These are phyloP conservation scores for Pantherophis alleghaniensis DNA, from an alignment of 2,797 vertebrate genomes.

Conservation along the genomic window DNA sequence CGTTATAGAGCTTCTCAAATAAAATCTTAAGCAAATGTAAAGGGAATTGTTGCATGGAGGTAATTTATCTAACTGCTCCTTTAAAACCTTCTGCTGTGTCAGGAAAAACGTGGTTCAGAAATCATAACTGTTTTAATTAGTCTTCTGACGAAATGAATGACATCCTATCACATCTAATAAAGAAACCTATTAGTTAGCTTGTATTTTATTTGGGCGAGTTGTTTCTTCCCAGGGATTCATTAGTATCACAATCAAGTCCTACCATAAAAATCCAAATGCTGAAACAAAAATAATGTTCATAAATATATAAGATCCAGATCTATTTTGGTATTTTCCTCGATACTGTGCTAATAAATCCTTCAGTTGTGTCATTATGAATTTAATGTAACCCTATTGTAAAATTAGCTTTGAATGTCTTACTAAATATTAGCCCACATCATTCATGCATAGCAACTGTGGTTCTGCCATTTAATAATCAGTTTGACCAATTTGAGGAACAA, in stretches of 20 bases:
- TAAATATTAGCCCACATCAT: not conserved
- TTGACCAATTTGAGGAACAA: not conserved
- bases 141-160: constrained; percentile 59
- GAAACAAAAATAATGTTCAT: constrained; percentile 28
- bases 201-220: constrained; percentile 54
- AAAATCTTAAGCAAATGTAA: constrained; percentile 37
- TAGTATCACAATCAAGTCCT: constrained; percentile 13
- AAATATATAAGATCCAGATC: constrained; percentile 35
- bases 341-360: constrained; percentile 27
- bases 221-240: constrained; percentile 34
- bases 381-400: not conserved
- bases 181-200: constrained; percentile 36
- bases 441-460: not conserved
- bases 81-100: constrained; percentile 59
- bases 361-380: constrained; percentile 30
- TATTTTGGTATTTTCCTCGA: not conserved
- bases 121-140: constrained; percentile 46
- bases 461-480: not conserved
- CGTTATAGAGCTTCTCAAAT: constrained; percentile 14
- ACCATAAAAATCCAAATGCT: constrained; percentile 31
- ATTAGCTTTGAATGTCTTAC: not conserved
- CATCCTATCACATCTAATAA: constrained; percentile 62
- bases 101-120: constrained; percentile 53
- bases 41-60: constrained; percentile 32
- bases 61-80: constrained; percentile 34